Evolutionary conservation across 2,113 vertebrate genomes (phyloP).

Genomic region (Gymnogyps californianus): DNA sequence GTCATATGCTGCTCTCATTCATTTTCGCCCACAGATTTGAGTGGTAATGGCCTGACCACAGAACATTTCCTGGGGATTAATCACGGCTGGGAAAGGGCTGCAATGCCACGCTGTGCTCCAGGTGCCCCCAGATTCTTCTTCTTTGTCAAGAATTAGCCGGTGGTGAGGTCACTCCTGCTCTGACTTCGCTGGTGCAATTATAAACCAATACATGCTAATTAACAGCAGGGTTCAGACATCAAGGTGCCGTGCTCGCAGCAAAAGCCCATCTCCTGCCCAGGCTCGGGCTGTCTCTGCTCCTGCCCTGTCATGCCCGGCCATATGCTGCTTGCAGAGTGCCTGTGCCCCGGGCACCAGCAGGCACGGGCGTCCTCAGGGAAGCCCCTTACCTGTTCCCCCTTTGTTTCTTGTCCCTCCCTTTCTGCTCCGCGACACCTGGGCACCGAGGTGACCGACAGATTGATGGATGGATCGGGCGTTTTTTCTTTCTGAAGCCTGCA

Average conservation of each 20-base stretch:
- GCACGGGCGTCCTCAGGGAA: fast-evolving
- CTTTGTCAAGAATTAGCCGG: not conserved
- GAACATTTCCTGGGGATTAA: constrained; percentile 64
- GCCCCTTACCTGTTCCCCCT: not conserved
- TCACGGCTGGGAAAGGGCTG: constrained; percentile 24
- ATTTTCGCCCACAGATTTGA: constrained; percentile 8
- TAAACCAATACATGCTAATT: not conserved
- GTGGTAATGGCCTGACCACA: constrained; percentile 50
- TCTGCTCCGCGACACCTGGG: not conserved
- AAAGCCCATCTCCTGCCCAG: not conserved
- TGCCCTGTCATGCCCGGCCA: not conserved
- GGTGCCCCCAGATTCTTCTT: constrained; percentile 20
- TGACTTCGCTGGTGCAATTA: not conserved
- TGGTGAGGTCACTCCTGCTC: not conserved
- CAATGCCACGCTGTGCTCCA: not conserved
- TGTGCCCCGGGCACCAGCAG: not conserved
- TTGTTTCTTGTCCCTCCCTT: not conserved
- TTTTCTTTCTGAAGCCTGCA: not conserved
- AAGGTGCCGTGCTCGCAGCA: not conserved
- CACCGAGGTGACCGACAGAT: not conserved
- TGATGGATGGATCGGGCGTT: not conserved
- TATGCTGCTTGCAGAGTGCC: not conserved
- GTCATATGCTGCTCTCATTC: constrained; percentile 23
- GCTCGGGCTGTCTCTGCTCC: not conserved
- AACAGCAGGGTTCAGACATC: not conserved